Evolutionary conservation across 1,140 invertebrate genomes (phyloP).

Genomic region (Zaprionus capensis): DNA sequence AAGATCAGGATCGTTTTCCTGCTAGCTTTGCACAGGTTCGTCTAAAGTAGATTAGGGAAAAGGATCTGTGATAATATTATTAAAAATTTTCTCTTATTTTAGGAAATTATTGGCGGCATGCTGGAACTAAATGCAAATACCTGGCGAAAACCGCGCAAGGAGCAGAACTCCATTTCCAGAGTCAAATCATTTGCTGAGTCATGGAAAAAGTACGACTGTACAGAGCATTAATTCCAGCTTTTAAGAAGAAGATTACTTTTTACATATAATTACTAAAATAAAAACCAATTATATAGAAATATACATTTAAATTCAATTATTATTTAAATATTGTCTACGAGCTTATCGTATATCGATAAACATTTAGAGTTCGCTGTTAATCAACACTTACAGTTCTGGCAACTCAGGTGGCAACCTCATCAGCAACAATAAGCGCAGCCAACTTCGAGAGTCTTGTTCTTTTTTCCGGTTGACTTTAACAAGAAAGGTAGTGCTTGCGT

Average conservation of each 20-base stretch:
- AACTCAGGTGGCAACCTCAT: conserved; percentile 26
- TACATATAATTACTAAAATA: neutral
- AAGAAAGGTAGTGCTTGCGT: conserved; percentile 80
- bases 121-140: conserved; percentile 92
- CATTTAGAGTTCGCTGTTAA: neutral
- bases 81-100: conserved; percentile 59
- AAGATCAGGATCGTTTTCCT: conserved; percentile 95
- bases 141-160: conserved; percentile 92
- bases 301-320: neutral
- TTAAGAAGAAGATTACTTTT: neutral
- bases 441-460: conserved; percentile 79
- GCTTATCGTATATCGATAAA: conserved; percentile 1
- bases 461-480: conserved; percentile 84
- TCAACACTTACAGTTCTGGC: conserved; percentile 16
- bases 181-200: conserved; percentile 69
- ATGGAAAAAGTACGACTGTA: conserved; percentile 77
- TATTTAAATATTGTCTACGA: neutral
- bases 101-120: conserved; percentile 98
- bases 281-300: neutral
- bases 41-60: neutral
- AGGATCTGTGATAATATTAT: conserved; percentile 5
- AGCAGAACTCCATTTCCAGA: conserved; percentile 84
- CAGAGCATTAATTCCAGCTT: conserved; percentile 37
- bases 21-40: conserved; percentile 94
- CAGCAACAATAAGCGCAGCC: conserved; percentile 60